Conservation (phyloP, 2,888 invertebrate species). For the Scaeva pyrastri region DNA sequence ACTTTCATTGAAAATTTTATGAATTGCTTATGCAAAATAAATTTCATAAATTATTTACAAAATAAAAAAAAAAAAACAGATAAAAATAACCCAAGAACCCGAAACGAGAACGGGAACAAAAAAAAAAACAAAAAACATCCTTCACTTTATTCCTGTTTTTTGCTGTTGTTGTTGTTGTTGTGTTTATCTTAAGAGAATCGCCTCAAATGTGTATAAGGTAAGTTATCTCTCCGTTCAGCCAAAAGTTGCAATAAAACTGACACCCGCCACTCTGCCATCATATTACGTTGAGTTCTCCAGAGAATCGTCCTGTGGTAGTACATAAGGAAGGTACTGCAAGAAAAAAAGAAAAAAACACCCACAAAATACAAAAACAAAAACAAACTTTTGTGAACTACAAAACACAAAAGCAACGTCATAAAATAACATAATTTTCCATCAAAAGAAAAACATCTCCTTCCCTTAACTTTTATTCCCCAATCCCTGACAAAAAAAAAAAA, state of each 20-base stretch:
- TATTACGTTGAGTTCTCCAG: constrained; percentile 7
- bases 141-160: background rate
- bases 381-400: constrained; percentile 29
- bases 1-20: constrained; percentile 55
- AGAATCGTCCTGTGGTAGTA: background rate
- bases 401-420: constrained; percentile 57
- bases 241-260: constrained; percentile 66
- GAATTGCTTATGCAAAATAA: constrained; percentile 64
- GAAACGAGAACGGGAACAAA: constrained; percentile 44
- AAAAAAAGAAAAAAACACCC: background rate
- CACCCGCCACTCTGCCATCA: constrained; percentile 48
- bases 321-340: background rate
- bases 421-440: constrained; percentile 72
- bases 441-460: constrained; percentile 55
- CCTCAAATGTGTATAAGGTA: constrained; percentile 32
- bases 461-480: background rate
- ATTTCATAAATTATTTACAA: constrained; percentile 57
- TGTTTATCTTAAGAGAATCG: constrained; percentile 18
- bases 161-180: background rate
- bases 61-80: constrained; percentile 19
- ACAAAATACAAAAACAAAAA: too few relatives aligned
- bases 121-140: constrained; percentile 33
- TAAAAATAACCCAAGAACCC: constrained; percentile 3
- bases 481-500: background rate
- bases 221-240: constrained; percentile 44